These are phyloP conservation scores for Phallusia fumigata DNA, from an alignment of 23 tunicate genomes.

Conservation along the genomic window DNA sequence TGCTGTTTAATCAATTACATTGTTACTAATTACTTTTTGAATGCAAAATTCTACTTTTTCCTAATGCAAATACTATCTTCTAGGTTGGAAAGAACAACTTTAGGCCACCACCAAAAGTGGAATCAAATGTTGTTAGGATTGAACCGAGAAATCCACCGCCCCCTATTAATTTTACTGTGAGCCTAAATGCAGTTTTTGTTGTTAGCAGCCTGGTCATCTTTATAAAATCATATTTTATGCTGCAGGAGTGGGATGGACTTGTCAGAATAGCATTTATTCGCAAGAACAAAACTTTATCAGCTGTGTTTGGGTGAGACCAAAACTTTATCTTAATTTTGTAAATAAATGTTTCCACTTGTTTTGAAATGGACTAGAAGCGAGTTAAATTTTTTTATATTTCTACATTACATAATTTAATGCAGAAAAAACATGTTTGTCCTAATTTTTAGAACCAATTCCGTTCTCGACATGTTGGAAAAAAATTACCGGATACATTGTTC, in stretches of 20 bases:
- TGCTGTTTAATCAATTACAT: too few relatives aligned
- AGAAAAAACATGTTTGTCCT: too few relatives aligned
- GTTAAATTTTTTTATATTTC: too few relatives aligned
- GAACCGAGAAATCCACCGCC: conserved; percentile 98
- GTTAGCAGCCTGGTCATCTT: too few relatives aligned
- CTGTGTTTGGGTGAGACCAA: conserved; percentile 41
- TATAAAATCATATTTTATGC: not conserved
- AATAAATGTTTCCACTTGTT: too few relatives aligned
- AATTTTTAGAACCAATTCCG: conserved; percentile 40
- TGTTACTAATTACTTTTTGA: not conserved
- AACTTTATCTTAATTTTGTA: not conserved
- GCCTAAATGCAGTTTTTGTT: not conserved
- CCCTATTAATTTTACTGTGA: conserved; percentile 79
- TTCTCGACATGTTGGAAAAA: conserved; percentile 73
- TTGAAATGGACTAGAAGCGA: too few relatives aligned
- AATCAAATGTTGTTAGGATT: conserved; percentile 94
- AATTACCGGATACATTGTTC: conserved; percentile 88
- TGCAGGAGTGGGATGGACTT: conserved; percentile 90
- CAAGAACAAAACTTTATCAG: conserved; percentile 81
- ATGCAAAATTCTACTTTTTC: not conserved
- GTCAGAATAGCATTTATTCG: conserved; percentile 83
- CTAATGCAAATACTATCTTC: not conserved
- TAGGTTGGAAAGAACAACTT: conserved; percentile 94
- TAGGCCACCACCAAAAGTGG: conserved; percentile 97
- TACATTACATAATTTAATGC: too few relatives aligned